phyloP scores from a whole-genome alignment of 2,888 invertebrate species.

The Aphodius granarius region DNA sequence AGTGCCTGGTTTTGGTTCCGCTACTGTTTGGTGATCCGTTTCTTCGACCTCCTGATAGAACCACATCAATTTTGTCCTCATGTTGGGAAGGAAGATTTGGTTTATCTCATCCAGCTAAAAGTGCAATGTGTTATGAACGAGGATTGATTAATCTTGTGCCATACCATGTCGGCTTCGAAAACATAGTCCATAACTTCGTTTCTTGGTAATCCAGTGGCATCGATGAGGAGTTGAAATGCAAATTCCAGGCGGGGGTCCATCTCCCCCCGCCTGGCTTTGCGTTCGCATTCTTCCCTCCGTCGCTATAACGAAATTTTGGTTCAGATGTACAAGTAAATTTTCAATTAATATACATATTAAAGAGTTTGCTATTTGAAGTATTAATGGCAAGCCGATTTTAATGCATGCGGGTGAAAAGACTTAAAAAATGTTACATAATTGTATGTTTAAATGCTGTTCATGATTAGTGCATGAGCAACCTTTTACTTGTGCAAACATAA shows the following conservation, averaged over 20 bases:
- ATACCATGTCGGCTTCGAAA: slow-evolving; percentile 86
- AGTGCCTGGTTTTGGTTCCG: slow-evolving; percentile 45
- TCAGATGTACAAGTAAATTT: background rate
- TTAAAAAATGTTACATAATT: too few species aligned
- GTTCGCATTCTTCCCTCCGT: slow-evolving; percentile 88
- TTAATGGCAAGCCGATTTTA: background rate
- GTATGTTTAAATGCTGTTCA: too few species aligned
- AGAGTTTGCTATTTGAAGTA: background rate
- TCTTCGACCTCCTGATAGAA: slow-evolving; percentile 87
- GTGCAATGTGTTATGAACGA: background rate
- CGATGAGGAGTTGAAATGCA: slow-evolving; percentile 84
- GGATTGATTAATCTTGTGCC: slow-evolving; percentile 17
- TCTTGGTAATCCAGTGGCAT: slow-evolving; percentile 77
- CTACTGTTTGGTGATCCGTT: slow-evolving; percentile 51
- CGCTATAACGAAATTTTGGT: slow-evolving; percentile 54
- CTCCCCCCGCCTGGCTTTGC: slow-evolving; percentile 86
- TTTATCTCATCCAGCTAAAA: slow-evolving; percentile 82
- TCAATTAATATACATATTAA: too few species aligned
- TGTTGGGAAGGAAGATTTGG: slow-evolving; percentile 81
- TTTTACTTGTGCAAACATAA: too few species aligned
- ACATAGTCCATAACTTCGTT: slow-evolving; percentile 90
- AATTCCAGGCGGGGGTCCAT: slow-evolving; percentile 92
- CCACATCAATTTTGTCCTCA: slow-evolving; percentile 84
- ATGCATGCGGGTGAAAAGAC: too few species aligned
- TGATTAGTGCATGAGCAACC: too few species aligned